Percentiles rank a stretch among this genome's conserved stretches.
These are phyloP conservation scores for Phaethon lepturus DNA, from an alignment of 2,113 vertebrate species.

Conservation along the genomic window DNA sequence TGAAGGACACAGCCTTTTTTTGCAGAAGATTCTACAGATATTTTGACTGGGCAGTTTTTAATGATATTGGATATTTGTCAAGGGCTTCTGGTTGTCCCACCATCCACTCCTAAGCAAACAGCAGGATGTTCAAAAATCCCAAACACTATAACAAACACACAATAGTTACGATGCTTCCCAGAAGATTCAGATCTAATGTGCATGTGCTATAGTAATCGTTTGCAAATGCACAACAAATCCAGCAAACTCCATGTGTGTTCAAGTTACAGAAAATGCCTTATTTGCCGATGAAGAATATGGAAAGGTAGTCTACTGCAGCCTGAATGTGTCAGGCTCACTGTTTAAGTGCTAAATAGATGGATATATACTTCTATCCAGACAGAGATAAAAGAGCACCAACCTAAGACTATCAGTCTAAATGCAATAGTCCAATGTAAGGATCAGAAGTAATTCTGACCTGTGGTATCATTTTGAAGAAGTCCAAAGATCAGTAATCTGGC, in stretches of 20 bases:
- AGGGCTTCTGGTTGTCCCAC: background rate
- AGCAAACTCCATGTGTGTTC: background rate
- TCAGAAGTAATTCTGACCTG: background rate
- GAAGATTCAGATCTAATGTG: background rate
- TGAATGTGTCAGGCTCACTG: background rate
- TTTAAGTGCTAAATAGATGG: background rate
- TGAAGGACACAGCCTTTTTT: background rate
- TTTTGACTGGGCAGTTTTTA: background rate
- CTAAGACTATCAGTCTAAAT: background rate
- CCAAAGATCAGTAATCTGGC: background rate
- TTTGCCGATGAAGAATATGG: background rate
- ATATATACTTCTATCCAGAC: background rate
- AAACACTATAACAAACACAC: background rate
- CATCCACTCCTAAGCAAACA: background rate
- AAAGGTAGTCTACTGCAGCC: background rate
- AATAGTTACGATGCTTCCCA: background rate
- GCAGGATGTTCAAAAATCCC: background rate
- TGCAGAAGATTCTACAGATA: background rate
- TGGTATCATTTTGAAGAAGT: background rate
- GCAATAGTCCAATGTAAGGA: background rate
- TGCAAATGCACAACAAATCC: background rate
- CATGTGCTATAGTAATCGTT: background rate
- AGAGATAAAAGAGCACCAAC: background rate
- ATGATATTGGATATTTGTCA: background rate
- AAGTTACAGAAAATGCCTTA: background rate